phyloP scores from a whole-genome alignment of 2,888 invertebrate species.

The Lysandra coridon region DNA sequence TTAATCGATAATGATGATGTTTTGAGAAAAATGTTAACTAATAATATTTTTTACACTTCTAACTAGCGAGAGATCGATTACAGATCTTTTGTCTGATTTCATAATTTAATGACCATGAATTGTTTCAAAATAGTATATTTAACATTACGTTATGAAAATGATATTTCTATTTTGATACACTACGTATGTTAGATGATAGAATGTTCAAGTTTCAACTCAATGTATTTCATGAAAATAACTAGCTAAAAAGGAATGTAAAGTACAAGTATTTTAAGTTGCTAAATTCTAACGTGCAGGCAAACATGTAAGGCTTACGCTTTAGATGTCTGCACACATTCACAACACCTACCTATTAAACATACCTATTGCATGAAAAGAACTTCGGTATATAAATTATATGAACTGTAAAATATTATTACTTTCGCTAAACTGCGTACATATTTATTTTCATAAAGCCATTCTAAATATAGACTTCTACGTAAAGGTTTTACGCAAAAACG shows the following conservation, averaged over 20 bases:
- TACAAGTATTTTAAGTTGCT: too few species aligned
- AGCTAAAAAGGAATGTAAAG: too few species aligned
- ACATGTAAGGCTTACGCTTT: too few species aligned
- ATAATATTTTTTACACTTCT: neutral
- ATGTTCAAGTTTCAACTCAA: too few species aligned
- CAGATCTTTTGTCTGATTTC: neutral
- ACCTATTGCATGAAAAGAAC: neutral
- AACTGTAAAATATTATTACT: neutral
- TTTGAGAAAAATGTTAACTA: too few species aligned
- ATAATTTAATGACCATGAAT: neutral
- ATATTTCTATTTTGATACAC: too few species aligned
- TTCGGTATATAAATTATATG: neutral
- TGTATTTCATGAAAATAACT: too few species aligned
- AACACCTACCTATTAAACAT: neutral
- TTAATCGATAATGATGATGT: too few species aligned
- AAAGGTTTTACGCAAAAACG: slow-evolving; percentile 6
- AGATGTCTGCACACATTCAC: neutral
- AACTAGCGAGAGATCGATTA: neutral
- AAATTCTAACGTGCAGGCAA: too few species aligned
- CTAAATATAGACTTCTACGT: neutral
- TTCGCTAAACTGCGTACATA: neutral
- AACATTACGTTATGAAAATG: too few species aligned
- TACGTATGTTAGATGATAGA: too few species aligned
- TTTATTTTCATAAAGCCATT: neutral
- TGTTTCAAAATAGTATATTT: neutral